A percentile compares a stretch with the other conserved stretches of the same genome.
Conservation (phyloP, 2,113 vertebrate genomes). For the Cromileptes altivelis region DNA sequence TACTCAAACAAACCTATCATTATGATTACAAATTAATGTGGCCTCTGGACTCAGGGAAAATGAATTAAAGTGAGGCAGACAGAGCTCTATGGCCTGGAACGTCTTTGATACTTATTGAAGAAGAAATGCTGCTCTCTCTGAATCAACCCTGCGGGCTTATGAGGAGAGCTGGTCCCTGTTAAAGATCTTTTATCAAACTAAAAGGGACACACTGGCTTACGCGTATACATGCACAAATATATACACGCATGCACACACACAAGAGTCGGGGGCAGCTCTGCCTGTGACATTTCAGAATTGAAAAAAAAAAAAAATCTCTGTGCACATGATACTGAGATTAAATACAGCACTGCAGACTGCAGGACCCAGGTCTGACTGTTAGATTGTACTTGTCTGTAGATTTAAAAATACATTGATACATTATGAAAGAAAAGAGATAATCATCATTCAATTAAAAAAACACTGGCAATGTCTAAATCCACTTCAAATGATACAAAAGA, state of each 20-base stretch:
- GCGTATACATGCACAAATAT: neutral
- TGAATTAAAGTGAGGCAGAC: neutral
- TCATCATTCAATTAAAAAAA: too few species aligned
- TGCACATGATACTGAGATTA: neutral
- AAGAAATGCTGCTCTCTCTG: slow-evolving; percentile 40
- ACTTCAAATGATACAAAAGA: too few species aligned
- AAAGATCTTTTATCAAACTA: slow-evolving; percentile 31
- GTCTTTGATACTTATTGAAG: slow-evolving; percentile 36
- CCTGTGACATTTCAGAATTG: slow-evolving; percentile 46
- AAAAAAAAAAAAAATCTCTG: slow-evolving; percentile 19
- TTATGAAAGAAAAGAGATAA: too few species aligned
- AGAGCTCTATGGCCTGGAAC: slow-evolving; percentile 20
- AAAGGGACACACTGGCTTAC: neutral
- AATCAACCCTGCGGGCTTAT: slow-evolving; percentile 9
- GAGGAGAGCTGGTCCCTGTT: slow-evolving; percentile 17
- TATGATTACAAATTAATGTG: neutral
- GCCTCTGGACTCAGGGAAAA: neutral
- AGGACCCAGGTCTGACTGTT: neutral
- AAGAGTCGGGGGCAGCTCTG: slow-evolving; percentile 15
- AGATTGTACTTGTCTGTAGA: too few species aligned
- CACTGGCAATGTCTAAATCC: too few species aligned
- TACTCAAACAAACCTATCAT: neutral
- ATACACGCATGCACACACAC: neutral
- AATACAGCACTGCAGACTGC: neutral
- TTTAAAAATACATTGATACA: too few species aligned